These are phyloP conservation scores for Macquaria australasica DNA, from an alignment of 2,113 vertebrate genomes.

Conservation along the genomic window DNA sequence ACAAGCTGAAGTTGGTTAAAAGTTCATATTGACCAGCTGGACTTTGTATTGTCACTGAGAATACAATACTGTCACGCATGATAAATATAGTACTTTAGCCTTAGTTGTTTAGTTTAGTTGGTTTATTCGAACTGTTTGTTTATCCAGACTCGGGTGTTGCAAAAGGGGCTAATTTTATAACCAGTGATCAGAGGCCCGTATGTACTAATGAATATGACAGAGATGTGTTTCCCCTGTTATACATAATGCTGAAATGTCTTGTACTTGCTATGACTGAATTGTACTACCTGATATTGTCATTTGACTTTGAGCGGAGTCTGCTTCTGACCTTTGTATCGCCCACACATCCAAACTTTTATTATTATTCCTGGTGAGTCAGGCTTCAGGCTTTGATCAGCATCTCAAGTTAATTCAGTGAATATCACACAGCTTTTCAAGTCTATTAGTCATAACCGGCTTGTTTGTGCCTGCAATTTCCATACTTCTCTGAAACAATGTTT, in stretches of 20 bases:
- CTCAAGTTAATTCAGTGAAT: slow-evolving; percentile 20
- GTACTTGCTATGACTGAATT: neutral
- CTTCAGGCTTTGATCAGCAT: slow-evolving; percentile 32
- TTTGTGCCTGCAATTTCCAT: slow-evolving; percentile 8
- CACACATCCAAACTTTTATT: slow-evolving; percentile 18
- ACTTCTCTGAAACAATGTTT: neutral
- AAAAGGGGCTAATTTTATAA: neutral
- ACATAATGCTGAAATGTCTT: neutral
- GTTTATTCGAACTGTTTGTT: neutral
- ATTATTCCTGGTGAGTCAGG: slow-evolving; percentile 21
- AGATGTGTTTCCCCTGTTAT: neutral
- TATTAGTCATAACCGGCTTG: slow-evolving; percentile 8
- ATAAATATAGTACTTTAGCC: no score
- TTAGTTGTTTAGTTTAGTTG: no score
- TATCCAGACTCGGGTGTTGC: neutral
- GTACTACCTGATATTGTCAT: neutral
- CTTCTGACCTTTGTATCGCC: slow-evolving; percentile 6
- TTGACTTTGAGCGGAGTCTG: neutral
- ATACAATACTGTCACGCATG: no score
- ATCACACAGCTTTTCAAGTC: neutral
- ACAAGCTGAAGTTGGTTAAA: neutral
- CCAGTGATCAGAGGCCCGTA: neutral
- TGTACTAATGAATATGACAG: neutral
- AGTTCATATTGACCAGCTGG: neutral
- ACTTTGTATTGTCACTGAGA: no score